Percentiles rank a stretch among this genome's conserved stretches.
Conservation (phyloP, 2,797 vertebrate species). For the Ctenopoma kingsleyae region DNA sequence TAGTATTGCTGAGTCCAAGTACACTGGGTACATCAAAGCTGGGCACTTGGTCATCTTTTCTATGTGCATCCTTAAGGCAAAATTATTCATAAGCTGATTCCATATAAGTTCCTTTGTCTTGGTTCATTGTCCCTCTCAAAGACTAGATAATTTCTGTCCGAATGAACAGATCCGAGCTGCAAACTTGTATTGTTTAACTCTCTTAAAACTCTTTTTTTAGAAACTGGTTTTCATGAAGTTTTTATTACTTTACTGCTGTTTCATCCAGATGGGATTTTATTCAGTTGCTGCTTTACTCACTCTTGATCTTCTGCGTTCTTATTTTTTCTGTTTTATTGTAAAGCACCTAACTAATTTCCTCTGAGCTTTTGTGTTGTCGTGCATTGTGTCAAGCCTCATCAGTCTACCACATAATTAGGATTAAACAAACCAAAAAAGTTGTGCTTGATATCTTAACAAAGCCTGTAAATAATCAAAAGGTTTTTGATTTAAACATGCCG, state of each 20-base stretch:
- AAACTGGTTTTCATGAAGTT: not conserved
- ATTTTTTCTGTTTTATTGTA: not conserved
- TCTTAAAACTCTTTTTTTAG: not conserved
- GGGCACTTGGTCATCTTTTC: too few relatives aligned
- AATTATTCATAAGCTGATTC: too few relatives aligned
- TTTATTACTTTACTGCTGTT: not conserved
- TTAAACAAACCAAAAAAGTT: slow-evolving; percentile 53
- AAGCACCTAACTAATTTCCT: not conserved
- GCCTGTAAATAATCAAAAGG: slow-evolving; percentile 36
- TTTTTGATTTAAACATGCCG: slow-evolving; percentile 24
- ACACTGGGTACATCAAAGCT: too few relatives aligned
- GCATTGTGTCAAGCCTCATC: slow-evolving; percentile 6
- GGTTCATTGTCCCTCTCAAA: too few relatives aligned
- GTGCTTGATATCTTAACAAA: slow-evolving; percentile 6
- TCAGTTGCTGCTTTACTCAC: not conserved
- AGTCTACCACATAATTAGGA: slow-evolving; percentile 39
- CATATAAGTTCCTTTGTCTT: too few relatives aligned
- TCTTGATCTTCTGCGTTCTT: not conserved
- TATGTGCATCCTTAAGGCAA: too few relatives aligned
- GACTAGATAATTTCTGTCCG: too few relatives aligned
- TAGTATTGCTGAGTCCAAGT: too few relatives aligned
- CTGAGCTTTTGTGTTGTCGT: slow-evolving; percentile 4
- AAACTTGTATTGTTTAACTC: not conserved
- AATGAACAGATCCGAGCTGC: not conserved
- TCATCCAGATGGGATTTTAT: not conserved